Evolutionary conservation across 2,888 invertebrate genomes (phyloP), one percentile per base, ranked within the genome.

Genomic region (Noctuana brunneofusca): DNA sequence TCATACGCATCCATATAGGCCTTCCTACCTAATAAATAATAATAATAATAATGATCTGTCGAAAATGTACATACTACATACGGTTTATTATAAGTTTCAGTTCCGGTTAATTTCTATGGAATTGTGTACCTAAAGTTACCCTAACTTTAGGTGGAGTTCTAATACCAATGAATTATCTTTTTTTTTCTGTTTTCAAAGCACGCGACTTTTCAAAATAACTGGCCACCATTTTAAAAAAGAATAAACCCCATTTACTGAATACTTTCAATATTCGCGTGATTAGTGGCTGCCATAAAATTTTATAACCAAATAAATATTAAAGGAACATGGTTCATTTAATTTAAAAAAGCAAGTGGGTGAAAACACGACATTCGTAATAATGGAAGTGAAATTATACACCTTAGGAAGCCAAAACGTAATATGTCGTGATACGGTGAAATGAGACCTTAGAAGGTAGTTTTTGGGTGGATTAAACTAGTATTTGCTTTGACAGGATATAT

Each of bases 361-460:
- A 62, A 54, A 60, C 60, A 54, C 60, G 60, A 54, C 46, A 54
- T 54, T 46, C 46, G 60, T 60, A 35, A 60, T 60, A 46, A 60
- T 54, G 60, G 35, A 54, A 46, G 32, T 48, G 46, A 48, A 60
- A 53, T 46, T 46, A 54, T 46, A 54, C 22, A 46, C 16, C 22
- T 35, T 48, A 60, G 46, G 22, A 46, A 46, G 46, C 35, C 8
- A 46, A 60, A 60, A 70, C 73, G 72, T 73, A 79, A 74, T 75
- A 75, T 73, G 68, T 71, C 73, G 75, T 79, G 79, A 80, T 80
- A 77, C 75, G 72, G 72, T 75, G 69, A 78, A 87, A 86, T 82
- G 79, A 81, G 80, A 75, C 75, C 75, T 77, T 83, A 83, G 76
- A 75, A 74, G 22, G 12, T 11, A 3, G 20, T 16, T n/a, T 43